Percentiles rank a stretch among this genome's conserved stretches.
Conservation (phyloP, 2,113 vertebrate species). For the Lophotis ruficrista region DNA sequence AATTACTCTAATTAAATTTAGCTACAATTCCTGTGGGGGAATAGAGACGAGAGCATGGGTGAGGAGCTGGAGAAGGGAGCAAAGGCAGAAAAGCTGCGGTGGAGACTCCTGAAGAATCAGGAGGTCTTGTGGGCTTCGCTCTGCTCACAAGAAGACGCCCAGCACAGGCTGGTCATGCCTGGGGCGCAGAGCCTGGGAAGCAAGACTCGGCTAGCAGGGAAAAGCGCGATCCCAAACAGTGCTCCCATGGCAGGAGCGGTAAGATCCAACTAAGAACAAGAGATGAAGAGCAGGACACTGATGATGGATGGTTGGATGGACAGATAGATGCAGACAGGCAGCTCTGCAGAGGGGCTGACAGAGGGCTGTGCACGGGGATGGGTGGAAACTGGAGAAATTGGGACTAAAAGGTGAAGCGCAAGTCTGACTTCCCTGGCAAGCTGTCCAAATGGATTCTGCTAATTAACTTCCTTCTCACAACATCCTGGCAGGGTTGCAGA, state of each 20-base stretch:
- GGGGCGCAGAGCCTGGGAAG: not conserved
- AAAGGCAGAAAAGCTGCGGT: not conserved
- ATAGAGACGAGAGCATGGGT: not conserved
- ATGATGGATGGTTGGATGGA: not conserved
- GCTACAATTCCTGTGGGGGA: not conserved
- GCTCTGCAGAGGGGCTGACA: not conserved
- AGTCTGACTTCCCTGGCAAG: not conserved
- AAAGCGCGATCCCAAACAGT: not conserved
- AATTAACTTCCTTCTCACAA: slow-evolving; percentile 3
- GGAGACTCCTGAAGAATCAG: not conserved
- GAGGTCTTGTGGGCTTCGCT: not conserved
- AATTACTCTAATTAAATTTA: slow-evolving; percentile 58
- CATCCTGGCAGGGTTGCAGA: not conserved
- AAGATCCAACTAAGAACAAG: not conserved
- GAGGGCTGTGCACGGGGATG: not conserved
- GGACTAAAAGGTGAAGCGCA: not conserved
- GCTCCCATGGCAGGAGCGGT: not conserved
- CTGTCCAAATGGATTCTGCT: not conserved
- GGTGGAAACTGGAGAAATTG: not conserved
- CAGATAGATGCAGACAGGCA: not conserved
- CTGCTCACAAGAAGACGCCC: not conserved
- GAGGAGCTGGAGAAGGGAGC: not conserved
- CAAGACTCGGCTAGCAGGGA: not conserved
- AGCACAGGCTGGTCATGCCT: not conserved
- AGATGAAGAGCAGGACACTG: not conserved